phyloP scores from a whole-genome alignment of 2,113 vertebrate species.

The Mesembrinibis cayennensis region DNA sequence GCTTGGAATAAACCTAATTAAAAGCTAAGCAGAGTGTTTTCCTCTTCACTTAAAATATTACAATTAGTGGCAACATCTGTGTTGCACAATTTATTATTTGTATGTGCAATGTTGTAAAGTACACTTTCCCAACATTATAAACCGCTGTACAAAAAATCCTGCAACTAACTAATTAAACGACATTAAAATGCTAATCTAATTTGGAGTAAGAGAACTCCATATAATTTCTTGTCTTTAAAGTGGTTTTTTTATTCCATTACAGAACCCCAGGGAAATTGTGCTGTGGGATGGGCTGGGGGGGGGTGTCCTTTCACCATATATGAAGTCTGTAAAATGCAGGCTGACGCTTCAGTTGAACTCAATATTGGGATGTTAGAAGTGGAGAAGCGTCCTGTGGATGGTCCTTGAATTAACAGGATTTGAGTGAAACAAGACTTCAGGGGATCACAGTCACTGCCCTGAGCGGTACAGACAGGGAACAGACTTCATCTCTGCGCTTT shows the following conservation, averaged over 20 bases:
- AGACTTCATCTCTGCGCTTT: not conserved
- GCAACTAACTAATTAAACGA: not conserved
- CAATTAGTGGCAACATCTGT: conserved; percentile 2
- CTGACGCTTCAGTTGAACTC: not conserved
- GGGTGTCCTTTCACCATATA: not conserved
- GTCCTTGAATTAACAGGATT: not conserved
- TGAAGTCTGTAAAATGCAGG: not conserved
- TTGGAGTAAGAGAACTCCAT: not conserved
- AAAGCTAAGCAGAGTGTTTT: not conserved
- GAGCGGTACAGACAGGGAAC: too few relatives aligned
- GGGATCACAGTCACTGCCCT: not conserved
- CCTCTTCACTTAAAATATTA: conserved; percentile 7
- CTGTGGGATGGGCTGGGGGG: not conserved
- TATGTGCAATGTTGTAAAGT: not conserved
- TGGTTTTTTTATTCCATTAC: not conserved
- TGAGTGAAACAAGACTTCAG: not conserved
- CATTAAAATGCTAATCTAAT: not conserved
- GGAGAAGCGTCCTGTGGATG: too few relatives aligned
- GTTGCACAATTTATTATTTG: not conserved
- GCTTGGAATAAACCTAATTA: conserved; percentile 1
- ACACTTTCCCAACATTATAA: not conserved
- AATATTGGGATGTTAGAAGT: not conserved
- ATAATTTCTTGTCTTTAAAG: not conserved
- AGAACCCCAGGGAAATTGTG: not conserved
- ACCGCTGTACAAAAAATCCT: not conserved